These are phyloP conservation scores for Hirtodrosophila trivittata DNA, from an alignment of 2,888 invertebrate species.

Conservation along the genomic window DNA sequence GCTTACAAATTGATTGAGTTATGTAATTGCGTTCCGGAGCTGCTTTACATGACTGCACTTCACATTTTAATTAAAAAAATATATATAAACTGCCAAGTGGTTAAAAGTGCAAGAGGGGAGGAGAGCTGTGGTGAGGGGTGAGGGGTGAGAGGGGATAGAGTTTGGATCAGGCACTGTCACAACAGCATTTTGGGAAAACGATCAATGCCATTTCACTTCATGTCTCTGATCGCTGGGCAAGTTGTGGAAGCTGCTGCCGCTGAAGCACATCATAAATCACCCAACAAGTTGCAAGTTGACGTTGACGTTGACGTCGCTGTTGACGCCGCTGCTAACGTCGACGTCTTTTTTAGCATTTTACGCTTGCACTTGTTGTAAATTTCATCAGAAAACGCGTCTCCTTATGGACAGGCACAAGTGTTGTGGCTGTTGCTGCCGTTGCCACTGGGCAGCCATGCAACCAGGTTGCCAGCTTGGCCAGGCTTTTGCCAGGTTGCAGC, in stretches of 20 bases:
- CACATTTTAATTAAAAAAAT: slow-evolving; percentile 74
- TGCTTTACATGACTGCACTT: slow-evolving; percentile 71
- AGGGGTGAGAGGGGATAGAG: neutral
- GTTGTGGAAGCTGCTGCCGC: slow-evolving; percentile 24
- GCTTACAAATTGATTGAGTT: slow-evolving; percentile 82
- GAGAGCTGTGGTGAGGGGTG: neutral
- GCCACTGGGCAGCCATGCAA: slow-evolving; percentile 19
- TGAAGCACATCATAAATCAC: slow-evolving; percentile 79
- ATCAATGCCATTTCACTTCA: slow-evolving; percentile 75
- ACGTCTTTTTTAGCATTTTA: slow-evolving; percentile 70
- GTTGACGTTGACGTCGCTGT: slow-evolving; percentile 19
- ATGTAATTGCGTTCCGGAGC: slow-evolving; percentile 72
- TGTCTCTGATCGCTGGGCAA: slow-evolving; percentile 53
- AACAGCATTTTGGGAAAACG: slow-evolving; percentile 64
- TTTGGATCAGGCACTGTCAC: slow-evolving; percentile 53
- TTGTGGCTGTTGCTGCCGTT: slow-evolving; percentile 40
- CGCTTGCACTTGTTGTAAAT: slow-evolving; percentile 77
- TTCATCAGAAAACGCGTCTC: slow-evolving; percentile 71
- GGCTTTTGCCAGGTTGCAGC: slow-evolving; percentile 8
- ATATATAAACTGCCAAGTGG: slow-evolving; percentile 16
- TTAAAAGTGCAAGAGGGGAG: neutral
- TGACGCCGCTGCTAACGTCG: slow-evolving; percentile 21
- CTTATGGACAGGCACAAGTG: slow-evolving; percentile 64
- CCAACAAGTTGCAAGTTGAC: slow-evolving; percentile 28
- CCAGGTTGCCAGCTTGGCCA: slow-evolving; percentile 23